These are phyloP conservation scores for Marmota flaviventris DNA, from an alignment of 2,113 vertebrate genomes.

Conservation along the genomic window DNA sequence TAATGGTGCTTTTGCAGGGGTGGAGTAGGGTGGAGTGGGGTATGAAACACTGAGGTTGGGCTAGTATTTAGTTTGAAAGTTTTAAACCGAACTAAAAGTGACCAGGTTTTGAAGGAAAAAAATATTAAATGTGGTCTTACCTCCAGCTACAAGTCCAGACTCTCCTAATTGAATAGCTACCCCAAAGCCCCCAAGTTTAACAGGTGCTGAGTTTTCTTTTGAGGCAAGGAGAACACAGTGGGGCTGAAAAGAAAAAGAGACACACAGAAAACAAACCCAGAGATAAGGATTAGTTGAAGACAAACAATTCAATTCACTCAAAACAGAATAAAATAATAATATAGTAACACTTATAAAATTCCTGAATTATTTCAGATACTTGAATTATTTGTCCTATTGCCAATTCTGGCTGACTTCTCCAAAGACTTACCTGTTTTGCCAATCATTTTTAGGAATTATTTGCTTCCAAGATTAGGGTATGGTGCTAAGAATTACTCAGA, in stretches of 20 bases:
- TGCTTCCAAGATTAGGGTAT: constrained; percentile 44
- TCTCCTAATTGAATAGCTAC: constrained; percentile 99
- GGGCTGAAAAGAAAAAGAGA: constrained; percentile 90
- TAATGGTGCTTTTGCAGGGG: background rate
- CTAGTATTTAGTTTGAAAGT: constrained; percentile 62
- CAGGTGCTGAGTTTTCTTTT: constrained; percentile 98
- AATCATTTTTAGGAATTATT: constrained; percentile 59
- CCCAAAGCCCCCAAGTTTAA: constrained; percentile 98
- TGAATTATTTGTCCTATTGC: constrained; percentile 41
- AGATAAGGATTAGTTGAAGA: constrained; percentile 68
- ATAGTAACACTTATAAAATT: constrained; percentile 34
- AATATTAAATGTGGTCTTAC: constrained; percentile 87
- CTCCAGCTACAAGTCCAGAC: constrained; percentile 98
- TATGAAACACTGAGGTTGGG: constrained; percentile 40
- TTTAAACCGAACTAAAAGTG: constrained; percentile 53
- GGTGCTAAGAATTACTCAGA: constrained; percentile 44
- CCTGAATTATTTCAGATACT: constrained; percentile 42
- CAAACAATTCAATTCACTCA: constrained; percentile 66
- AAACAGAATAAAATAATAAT: constrained; percentile 41
- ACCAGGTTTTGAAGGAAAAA: constrained; percentile 60
- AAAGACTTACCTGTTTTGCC: constrained; percentile 48
- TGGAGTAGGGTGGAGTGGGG: background rate
- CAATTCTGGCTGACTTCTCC: constrained; percentile 44
- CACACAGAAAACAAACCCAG: constrained; percentile 39
- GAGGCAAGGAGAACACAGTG: constrained; percentile 99